Conservation (phyloP, 2,888 invertebrate genomes). For the Xanthia icteritia region DNA sequence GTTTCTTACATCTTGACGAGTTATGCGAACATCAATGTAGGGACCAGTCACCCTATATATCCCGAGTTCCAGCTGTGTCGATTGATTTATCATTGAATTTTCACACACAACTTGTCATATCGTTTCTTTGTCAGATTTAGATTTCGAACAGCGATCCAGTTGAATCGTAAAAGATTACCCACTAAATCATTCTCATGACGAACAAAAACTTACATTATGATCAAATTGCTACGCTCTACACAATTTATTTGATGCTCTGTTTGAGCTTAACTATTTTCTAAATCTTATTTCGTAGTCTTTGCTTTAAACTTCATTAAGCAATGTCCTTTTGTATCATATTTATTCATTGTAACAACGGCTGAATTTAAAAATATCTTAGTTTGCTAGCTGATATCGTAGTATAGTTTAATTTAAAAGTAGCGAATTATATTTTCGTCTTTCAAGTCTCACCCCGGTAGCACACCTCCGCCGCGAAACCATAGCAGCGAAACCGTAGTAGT, state of each 20-base stretch:
- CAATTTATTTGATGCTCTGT: conserved; percentile 15
- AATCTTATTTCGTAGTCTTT: conserved; percentile 2
- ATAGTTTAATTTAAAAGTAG: no score
- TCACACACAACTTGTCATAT: not conserved
- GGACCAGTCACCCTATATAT: no score
- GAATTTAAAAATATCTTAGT: not conserved
- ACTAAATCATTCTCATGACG: not conserved
- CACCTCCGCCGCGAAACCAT: no score
- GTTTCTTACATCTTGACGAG: no score
- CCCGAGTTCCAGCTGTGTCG: not conserved
- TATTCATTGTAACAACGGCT: not conserved
- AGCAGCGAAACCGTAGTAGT: no score
- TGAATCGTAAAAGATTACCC: not conserved
- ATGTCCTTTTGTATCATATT: conserved; percentile 10
- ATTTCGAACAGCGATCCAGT: not conserved
- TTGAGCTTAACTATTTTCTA: conserved; percentile 2
- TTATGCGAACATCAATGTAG: no score
- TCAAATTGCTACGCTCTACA: not conserved
- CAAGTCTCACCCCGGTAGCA: no score
- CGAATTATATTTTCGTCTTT: not conserved
- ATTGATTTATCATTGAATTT: conserved; percentile 14
- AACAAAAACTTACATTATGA: not conserved
- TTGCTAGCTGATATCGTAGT: no score
- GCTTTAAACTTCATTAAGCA: not conserved
- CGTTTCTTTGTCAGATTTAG: not conserved